Percentiles rank a stretch among this genome's conserved stretches.
phyloP scores from a whole-genome alignment of 2,888 invertebrate genomes.

The Germaria angustata region DNA sequence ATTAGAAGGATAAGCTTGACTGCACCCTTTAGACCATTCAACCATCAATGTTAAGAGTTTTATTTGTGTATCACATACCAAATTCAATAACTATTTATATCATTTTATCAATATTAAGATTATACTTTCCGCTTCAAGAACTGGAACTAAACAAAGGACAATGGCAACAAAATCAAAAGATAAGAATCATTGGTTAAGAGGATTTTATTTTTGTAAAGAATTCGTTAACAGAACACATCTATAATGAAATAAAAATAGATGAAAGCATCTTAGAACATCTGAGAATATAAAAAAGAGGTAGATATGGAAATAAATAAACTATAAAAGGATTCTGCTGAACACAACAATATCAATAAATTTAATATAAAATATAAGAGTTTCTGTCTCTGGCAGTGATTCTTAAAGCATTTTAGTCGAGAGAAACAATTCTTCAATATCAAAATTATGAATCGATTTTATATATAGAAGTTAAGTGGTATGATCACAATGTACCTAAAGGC shows the following conservation, averaged over 20 bases:
- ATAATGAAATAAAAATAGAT: slow-evolving; percentile 13
- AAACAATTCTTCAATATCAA: neutral
- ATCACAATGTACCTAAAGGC: no score
- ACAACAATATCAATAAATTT: neutral
- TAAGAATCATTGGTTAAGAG: slow-evolving; percentile 10
- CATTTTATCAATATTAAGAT: neutral
- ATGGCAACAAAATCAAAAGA: slow-evolving; percentile 8
- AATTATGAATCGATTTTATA: no score
- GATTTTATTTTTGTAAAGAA: slow-evolving; percentile 2
- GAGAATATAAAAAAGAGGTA: neutral
- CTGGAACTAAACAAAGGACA: neutral
- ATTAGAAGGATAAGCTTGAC: no score
- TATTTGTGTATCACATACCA: neutral
- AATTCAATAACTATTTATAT: slow-evolving; percentile 25
- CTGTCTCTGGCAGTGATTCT: neutral
- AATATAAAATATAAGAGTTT: neutral
- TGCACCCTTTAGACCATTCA: neutral
- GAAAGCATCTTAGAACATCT: neutral
- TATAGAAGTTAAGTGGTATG: no score
- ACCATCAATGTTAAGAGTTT: slow-evolving; percentile 3
- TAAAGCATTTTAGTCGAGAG: neutral
- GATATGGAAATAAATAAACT: slow-evolving; percentile 4
- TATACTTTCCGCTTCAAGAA: neutral
- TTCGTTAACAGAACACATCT: slow-evolving; percentile 16
- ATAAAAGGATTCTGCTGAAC: neutral